Percentiles rank a stretch among this genome's conserved stretches.
phyloP scores from a whole-genome alignment of 1,140 invertebrate genomes.

The Drosophila subobscura region DNA sequence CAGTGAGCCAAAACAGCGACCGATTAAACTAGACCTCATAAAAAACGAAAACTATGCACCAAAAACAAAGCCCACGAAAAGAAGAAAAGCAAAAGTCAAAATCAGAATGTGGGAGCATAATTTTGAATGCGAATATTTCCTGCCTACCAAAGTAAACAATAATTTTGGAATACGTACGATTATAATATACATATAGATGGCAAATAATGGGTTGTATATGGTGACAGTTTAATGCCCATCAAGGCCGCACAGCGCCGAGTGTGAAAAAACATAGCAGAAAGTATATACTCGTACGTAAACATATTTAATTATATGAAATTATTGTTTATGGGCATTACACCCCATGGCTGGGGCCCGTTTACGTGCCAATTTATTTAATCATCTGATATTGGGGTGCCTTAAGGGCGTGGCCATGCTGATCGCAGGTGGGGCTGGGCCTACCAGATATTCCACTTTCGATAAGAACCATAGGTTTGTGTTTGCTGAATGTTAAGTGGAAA shows the following conservation, averaged over 20 bases:
- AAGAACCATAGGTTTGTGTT: background rate
- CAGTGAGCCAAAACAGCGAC: conserved; percentile 53
- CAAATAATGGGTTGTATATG: conserved; percentile 30
- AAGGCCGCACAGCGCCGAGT: conserved; percentile 42
- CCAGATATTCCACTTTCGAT: conserved; percentile 24
- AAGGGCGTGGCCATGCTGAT: conserved; percentile 3
- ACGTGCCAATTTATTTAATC: conserved; percentile 45
- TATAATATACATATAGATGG: conserved; percentile 7
- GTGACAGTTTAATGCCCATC: conserved; percentile 59
- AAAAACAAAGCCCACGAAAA: conserved; percentile 4
- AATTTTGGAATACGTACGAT: conserved; percentile 18
- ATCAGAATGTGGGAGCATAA: conserved; percentile 44
- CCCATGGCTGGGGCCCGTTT: conserved; percentile 3
- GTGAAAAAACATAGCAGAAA: conserved; percentile 15
- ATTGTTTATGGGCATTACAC: conserved; percentile 54
- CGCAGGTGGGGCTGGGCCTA: conserved; percentile 1
- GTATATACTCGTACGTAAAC: too few species aligned
- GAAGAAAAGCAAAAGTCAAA: conserved; percentile 27
- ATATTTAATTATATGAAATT: conserved; percentile 53
- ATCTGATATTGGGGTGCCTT: conserved; percentile 11
- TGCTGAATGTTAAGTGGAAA: conserved; percentile 11
- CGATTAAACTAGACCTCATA: conserved; percentile 58
- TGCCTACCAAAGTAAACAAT: conserved; percentile 29
- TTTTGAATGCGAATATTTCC: conserved; percentile 45
- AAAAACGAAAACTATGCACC: conserved; percentile 26